Percentiles rank a stretch among this genome's conserved stretches.
phyloP scores from a whole-genome alignment of 2,113 vertebrate genomes.

The Osmerus mordax region DNA sequence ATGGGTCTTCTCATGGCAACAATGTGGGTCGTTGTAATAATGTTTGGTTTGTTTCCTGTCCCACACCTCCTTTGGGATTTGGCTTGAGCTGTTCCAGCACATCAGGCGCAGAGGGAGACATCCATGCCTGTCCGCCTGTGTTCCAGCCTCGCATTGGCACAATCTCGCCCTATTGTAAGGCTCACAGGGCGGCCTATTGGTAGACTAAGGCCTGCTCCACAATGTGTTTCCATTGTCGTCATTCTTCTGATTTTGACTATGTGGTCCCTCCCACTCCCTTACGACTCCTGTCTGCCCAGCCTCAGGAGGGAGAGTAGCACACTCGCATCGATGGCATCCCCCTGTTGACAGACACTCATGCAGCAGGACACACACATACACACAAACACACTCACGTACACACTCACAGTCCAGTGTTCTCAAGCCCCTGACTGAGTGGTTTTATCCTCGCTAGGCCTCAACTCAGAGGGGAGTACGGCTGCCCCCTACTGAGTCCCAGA shows the following conservation, averaged over 20 bases:
- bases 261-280: background rate
- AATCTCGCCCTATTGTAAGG: conserved; percentile 56
- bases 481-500: conserved; percentile 66
- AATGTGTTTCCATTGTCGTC: conserved; percentile 41
- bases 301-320: conserved; percentile 13
- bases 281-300: background rate
- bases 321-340: conserved; percentile 27
- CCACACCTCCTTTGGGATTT: conserved; percentile 64
- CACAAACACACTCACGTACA: conserved; percentile 37
- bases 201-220: conserved; percentile 45
- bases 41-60: conserved; percentile 72
- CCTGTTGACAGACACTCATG: conserved; percentile 12
- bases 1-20: conserved; percentile 67
- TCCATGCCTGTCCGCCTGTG: conserved; percentile 70
- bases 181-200: conserved; percentile 47
- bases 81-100: conserved; percentile 68
- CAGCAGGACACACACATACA: conserved; percentile 24
- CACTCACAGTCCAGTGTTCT: conserved; percentile 50
- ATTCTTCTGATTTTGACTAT: conserved; percentile 36
- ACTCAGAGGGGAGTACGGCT: conserved; percentile 70
- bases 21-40: conserved; percentile 64
- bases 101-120: conserved; percentile 68
- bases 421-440: conserved; percentile 67
- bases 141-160: conserved; percentile 55
- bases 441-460: conserved; percentile 62